Conservation (phyloP, 2,888 invertebrate genomes). For the Cephus nigrinus region DNA sequence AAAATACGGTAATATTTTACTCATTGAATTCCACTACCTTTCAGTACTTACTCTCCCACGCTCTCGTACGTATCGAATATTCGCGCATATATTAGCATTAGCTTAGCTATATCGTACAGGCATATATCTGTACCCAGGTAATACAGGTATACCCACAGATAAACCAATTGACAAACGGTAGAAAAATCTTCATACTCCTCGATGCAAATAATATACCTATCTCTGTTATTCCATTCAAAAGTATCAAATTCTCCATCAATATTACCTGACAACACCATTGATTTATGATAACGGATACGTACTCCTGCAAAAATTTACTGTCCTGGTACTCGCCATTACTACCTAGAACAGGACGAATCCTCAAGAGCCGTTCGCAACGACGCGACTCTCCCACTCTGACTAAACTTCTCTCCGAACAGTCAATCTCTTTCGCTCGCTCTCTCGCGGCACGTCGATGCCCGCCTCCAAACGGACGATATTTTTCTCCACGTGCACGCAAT, state of each 20-base stretch:
- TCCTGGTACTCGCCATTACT: background rate
- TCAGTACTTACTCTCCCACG: background rate
- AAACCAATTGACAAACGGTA: background rate
- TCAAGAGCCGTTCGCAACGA: background rate
- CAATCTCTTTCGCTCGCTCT: background rate
- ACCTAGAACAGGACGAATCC: background rate
- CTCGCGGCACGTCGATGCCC: background rate
- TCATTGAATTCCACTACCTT: background rate
- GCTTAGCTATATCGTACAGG: background rate
- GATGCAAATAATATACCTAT: no score
- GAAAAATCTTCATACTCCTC: background rate
- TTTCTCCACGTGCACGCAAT: constrained; percentile 1
- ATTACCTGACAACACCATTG: background rate
- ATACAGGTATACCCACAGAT: background rate
- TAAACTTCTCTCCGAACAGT: background rate
- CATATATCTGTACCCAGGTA: background rate
- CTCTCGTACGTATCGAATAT: background rate
- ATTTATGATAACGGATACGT: background rate
- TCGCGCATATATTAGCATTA: background rate
- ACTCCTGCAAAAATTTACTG: background rate
- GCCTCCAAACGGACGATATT: background rate
- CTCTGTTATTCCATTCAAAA: background rate
- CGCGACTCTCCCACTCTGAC: background rate
- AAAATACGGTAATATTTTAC: background rate
- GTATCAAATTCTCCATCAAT: background rate